These are phyloP conservation scores for Galaxea fascicularis DNA, from an alignment of 92 coral and sea anemone genomes.

Conservation along the genomic window DNA sequence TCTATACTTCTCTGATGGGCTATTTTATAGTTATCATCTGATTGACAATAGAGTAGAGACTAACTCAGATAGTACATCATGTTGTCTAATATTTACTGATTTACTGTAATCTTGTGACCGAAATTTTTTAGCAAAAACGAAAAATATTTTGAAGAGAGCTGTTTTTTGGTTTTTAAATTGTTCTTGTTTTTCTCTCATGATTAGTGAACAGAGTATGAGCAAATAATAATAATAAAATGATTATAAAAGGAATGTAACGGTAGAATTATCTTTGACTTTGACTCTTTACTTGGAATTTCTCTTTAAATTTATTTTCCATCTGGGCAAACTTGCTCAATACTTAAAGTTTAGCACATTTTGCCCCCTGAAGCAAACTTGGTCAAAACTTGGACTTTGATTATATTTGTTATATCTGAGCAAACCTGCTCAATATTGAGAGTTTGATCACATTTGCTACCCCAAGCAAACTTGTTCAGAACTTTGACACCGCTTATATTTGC, in stretches of 20 bases:
- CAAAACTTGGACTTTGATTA: conserved; percentile 21
- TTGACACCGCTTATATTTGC: conserved; percentile 10
- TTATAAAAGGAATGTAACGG: background rate
- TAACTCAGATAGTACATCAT: too few relatives aligned
- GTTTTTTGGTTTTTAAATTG: too few relatives aligned
- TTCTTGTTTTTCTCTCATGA: too few relatives aligned
- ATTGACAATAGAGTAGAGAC: too few relatives aligned
- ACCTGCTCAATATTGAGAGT: conserved; percentile 14
- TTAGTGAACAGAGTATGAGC: too few relatives aligned
- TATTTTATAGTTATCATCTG: conserved; percentile 4
- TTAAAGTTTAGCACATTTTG: conserved; percentile 12
- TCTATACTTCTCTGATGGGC: conserved; percentile 10
- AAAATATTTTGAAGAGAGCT: conserved; percentile 1
- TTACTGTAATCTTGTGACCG: background rate
- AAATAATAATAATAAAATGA: too few relatives aligned
- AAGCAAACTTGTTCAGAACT: conserved; percentile 20
- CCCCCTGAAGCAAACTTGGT: conserved; percentile 21
- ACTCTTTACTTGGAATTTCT: background rate
- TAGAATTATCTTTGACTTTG: background rate
- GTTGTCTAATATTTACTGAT: conserved; percentile 4
- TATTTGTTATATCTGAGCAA: conserved; percentile 19
- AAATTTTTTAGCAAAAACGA: background rate
- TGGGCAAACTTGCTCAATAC: conserved; percentile 9
- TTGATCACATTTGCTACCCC: too few relatives aligned
- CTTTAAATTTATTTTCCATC: conserved; percentile 1